A percentile compares a stretch with the other conserved stretches of the same genome.
Conservation (phyloP, 2,888 invertebrate genomes). For the Drosophila nr. perissopoda region DNA sequence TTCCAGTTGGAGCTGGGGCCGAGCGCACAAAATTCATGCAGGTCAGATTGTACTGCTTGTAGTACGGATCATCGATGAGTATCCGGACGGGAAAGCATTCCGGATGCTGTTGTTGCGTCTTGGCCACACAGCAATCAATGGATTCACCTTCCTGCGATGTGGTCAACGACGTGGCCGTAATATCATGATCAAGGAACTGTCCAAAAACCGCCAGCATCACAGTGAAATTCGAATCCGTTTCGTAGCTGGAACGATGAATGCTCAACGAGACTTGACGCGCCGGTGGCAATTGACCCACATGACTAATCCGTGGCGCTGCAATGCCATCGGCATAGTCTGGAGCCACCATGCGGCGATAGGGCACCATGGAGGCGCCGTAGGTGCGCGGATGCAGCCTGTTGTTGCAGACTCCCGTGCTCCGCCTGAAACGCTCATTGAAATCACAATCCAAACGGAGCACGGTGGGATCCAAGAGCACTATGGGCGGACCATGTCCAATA, state of each 20-base stretch:
- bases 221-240: constrained; percentile 90
- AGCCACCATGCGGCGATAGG: constrained; percentile 89
- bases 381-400: constrained; percentile 87
- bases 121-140: constrained; percentile 88
- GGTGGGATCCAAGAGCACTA: constrained; percentile 74
- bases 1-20: constrained; percentile 91
- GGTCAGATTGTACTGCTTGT: constrained; percentile 88
- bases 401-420: constrained; percentile 91
- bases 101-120: constrained; percentile 86
- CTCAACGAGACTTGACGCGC: constrained; percentile 91
- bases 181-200: constrained; percentile 94
- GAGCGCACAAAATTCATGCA: constrained; percentile 95
- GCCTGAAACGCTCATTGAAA: constrained; percentile 87
- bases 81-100: constrained; percentile 92
- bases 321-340: constrained; percentile 92
- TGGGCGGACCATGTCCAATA: constrained; percentile 83
- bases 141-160: constrained; percentile 89
- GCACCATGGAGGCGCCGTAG: constrained; percentile 90
- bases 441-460: constrained; percentile 83
- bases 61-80: constrained; percentile 89
- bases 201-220: constrained; percentile 95
- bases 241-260: constrained; percentile 90
- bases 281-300: constrained; percentile 87
- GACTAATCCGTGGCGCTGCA: constrained; percentile 87
- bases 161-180: constrained; percentile 92